These are phyloP conservation scores for Drosophila ohnishii DNA, from an alignment of 1,140 invertebrate species.

Conservation along the genomic window DNA sequence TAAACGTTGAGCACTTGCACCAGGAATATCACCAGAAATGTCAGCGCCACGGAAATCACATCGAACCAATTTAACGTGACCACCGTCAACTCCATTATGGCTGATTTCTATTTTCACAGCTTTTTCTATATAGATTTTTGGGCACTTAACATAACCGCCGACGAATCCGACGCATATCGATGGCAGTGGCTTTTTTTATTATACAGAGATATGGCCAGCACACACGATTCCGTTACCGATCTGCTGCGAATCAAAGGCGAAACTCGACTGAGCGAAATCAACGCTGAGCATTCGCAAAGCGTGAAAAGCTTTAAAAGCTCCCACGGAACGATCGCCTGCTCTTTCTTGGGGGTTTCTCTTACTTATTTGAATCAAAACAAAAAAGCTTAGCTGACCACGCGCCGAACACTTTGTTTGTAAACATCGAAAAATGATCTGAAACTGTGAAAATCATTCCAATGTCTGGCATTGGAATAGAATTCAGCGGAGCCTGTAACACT, in stretches of 20 bases:
- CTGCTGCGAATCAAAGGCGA: conserved; percentile 38
- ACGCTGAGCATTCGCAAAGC: conserved; percentile 17
- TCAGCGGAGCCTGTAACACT: conserved; percentile 41
- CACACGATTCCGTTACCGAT: conserved; percentile 24
- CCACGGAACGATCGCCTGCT: conserved; percentile 3
- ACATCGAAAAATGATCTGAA: conserved; percentile 50
- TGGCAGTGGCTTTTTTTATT: background rate
- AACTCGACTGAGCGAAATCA: conserved; percentile 47
- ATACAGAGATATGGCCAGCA: background rate
- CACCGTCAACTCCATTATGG: conserved; percentile 49
- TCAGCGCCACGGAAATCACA: conserved; percentile 59
- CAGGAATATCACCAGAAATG: conserved; percentile 59
- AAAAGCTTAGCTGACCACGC: conserved; percentile 50
- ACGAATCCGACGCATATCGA: conserved; percentile 32
- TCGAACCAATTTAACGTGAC: conserved; percentile 71
- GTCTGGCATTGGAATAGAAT: conserved; percentile 42
- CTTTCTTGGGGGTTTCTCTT: conserved; percentile 12
- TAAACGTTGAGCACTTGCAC: conserved; percentile 73
- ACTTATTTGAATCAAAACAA: background rate
- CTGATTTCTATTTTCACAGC: conserved; percentile 21
- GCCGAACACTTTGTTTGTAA: conserved; percentile 67
- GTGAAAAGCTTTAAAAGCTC: conserved; percentile 52
- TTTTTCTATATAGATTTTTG: conserved; percentile 21
- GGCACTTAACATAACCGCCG: conserved; percentile 22
- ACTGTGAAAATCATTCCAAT: conserved; percentile 59